Evolutionary conservation across 2,797 vertebrate species (phyloP), one percentile per base, ranked within the genome.

Genomic region (Amblyraja radiata): DNA sequence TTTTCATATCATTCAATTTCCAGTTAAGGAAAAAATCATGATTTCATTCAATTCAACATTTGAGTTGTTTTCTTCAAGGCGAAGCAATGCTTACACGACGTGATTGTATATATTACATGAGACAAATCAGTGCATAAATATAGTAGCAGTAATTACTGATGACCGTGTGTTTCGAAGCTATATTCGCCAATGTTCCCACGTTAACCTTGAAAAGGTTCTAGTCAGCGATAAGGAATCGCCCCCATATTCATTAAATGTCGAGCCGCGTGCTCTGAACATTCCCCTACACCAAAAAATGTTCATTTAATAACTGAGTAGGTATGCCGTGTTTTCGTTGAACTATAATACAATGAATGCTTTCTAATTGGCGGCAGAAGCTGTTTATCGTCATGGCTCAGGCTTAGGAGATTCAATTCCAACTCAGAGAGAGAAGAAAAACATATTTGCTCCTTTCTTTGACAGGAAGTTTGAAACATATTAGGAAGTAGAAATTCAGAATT

Each of bases 161-260:
- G 83, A 61, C 46, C 25, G 81, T 13, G 11, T 84, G 81, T 28
- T n/a, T 86, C n/a, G 63, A 63, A 32, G 28, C 68, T n/a, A 36
- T 88, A 63, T 36, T 36, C 61, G 65, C 1, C 84, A 88, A n/a
- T n/a, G 63, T 36, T 68, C 6, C 63, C 61, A 18, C 61, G 21
- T 68, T 88, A 68, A 88, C 84, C 61, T 88, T 88, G 84, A 36
- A 88, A 88, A 36, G 84, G 16, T 36, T 88, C 61, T 32, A 36
- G 28, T 88, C 84, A 88, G 84, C 84, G 9, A 21, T 16, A 21
- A 88, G 61, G 61, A 63, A 68, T 61, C 25, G 81, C 81, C 81
- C 46, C 25, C 54, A 61, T 32, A 16, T 88, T 86, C 83, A 86
- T 86, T 32, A n/a, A 65, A n/a, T 18, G 32, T 18, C 61, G 61